These are phyloP conservation scores for Nilaparvata lugens DNA, from an alignment of 1,140 invertebrate genomes.

Conservation along the genomic window DNA sequence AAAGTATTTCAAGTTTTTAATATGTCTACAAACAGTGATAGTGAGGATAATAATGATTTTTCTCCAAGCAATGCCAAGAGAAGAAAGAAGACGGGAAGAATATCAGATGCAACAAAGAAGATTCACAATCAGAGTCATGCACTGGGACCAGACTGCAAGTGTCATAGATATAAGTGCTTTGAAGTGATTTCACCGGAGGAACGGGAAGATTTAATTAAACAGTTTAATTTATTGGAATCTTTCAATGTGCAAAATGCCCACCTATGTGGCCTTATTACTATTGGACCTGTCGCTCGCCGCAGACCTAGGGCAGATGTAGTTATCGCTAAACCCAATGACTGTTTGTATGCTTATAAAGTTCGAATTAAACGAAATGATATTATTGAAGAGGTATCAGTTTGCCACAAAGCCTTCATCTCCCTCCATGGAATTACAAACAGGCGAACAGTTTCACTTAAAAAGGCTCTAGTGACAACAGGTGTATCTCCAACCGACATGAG, in stretches of 20 bases:
- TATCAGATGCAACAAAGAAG: too few species aligned
- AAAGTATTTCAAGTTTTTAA: too few species aligned
- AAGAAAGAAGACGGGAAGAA: too few species aligned
- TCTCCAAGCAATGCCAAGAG: too few species aligned
- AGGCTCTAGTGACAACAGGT: too few species aligned
- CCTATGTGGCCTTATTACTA: slow-evolving; percentile 5
- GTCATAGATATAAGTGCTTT: slow-evolving; percentile 15
- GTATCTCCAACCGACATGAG: too few species aligned
- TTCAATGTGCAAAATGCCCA: slow-evolving; percentile 1
- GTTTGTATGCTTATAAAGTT: slow-evolving; percentile 4
- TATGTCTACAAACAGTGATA: too few species aligned
- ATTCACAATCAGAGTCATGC: too few species aligned
- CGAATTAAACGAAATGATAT: neutral
- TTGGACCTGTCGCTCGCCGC: neutral
- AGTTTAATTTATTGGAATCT: neutral
- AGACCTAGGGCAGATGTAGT: neutral
- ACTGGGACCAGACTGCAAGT: too few species aligned
- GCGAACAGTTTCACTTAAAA: too few species aligned
- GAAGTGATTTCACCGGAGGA: slow-evolving; percentile 6
- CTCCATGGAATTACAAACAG: neutral
- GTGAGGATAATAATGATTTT: too few species aligned
- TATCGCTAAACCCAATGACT: neutral
- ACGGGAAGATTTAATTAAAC: neutral
- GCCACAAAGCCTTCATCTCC: slow-evolving; percentile 3
- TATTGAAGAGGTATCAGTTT: too few species aligned